Evolutionary conservation across 53 echinoderm and acorn worm species (phyloP).

Genomic region (Antedon mediterranea): DNA sequence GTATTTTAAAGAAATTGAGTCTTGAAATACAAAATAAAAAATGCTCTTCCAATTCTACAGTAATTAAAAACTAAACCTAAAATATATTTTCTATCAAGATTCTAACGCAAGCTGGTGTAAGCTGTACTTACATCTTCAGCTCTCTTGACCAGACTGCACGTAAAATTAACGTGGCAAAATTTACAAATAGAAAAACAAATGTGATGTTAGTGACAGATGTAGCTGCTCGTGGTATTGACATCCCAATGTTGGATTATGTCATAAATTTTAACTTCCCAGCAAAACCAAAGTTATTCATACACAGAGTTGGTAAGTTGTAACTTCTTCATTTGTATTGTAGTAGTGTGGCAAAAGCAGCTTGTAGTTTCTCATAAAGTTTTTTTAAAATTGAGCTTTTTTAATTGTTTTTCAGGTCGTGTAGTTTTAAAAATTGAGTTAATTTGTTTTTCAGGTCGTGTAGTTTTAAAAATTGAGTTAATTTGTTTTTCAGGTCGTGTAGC

Average conservation of each 20-base stretch:
- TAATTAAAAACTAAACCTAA: no score
- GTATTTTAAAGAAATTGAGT: no score
- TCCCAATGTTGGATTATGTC: conserved; percentile 86
- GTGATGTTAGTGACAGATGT: conserved; percentile 89
- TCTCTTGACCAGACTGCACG: conserved; percentile 74
- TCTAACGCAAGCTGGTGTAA: conserved; percentile 38
- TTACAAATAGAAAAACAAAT: conserved; percentile 71
- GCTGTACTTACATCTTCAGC: conserved; percentile 83
- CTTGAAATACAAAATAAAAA: no score
- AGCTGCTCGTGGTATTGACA: conserved; percentile 94
- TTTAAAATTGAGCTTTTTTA: no score
- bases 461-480: no score
- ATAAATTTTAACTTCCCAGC: conserved; percentile 94
- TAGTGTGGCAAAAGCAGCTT: no score
- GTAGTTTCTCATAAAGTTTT: no score
- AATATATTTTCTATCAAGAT: conserved; percentile 18
- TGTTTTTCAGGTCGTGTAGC: conserved; percentile 75
- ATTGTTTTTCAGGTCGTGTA: conserved; percentile 73
- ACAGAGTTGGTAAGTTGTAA: conserved; percentile 84
- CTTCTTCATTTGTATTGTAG: no score
- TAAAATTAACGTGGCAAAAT: conserved; percentile 97
- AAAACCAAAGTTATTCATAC: conserved; percentile 88
- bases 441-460: conserved; percentile 67
- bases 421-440: conserved; percentile 4
- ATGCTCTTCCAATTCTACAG: not conserved